Evolutionary conservation across 2,888 invertebrate species (phyloP), one percentile per base, ranked within the genome.

Genomic region (Syritta pipiens): DNA sequence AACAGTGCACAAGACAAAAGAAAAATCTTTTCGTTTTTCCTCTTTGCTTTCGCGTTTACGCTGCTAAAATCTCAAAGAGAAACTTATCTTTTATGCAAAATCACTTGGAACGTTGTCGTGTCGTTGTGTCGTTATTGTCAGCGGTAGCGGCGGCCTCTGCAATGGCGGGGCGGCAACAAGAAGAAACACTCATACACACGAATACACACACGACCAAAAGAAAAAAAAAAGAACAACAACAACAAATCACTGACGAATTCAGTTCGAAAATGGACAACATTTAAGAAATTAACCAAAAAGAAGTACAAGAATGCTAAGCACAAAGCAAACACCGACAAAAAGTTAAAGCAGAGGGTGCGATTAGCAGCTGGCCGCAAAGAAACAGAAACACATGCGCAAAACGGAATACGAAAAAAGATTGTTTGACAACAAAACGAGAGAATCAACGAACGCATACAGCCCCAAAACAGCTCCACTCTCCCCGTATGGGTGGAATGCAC

Each of bases 371-470:
- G 72, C 32, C 55, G 49, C 48, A 60, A 28, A 44, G 46, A 14
- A 42, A 53, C 32, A 42, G 48, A 19, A 65, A 71, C 44, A 62
- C 49, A 72, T 57, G 79, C 67, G 67, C 65, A 67, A 67, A 68
- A 26, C 14, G 26, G 48, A 62, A 74, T 17, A 57, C 65, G 37
- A 28, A 67, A 72, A 79, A 67, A 57, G 49, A 71, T 79, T 74
- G 74, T 79, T 79, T 79, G 55, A 79, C 79, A 79, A 79, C 79
- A 79, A 79, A 79, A 68, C 74, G 24, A 77, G 59, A 5, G 22
- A 40, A 9, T 30, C 30, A 32, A 32, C 30, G 14, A 32, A 28
- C 12, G 24, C 32, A 26, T n/a, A 57, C 35, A n/a, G n/a, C n/a
- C n/a, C n/a, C n/a, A n/a, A n/a, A n/a, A n/a, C n/a, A n/a, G n/a